phyloP scores from a whole-genome alignment of 2,888 invertebrate species.

The Hoplodrina ambigua region DNA sequence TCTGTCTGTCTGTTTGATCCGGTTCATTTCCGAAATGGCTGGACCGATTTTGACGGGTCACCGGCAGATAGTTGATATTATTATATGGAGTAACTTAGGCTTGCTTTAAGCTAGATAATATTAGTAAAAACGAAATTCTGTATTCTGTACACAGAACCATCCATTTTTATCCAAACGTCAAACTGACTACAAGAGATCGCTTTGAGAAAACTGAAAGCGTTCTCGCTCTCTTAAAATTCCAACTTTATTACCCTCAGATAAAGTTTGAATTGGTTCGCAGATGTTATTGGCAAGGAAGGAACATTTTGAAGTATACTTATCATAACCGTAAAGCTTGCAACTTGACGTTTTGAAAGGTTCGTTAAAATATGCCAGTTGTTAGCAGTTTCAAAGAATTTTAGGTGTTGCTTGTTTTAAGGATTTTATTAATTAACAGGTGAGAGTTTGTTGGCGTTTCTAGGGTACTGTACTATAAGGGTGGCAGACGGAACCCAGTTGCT shows the following conservation, averaged over 20 bases:
- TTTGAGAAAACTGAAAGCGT: slow-evolving; percentile 21
- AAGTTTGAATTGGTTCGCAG: slow-evolving; percentile 49
- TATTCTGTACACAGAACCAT: slow-evolving; percentile 1
- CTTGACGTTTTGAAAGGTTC: slow-evolving; percentile 45
- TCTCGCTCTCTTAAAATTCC: slow-evolving; percentile 22
- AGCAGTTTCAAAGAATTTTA: background rate
- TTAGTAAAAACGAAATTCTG: background rate
- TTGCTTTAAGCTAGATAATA: too few relatives aligned
- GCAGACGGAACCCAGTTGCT: too few relatives aligned
- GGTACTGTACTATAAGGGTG: too few relatives aligned
- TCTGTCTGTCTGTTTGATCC: too few relatives aligned
- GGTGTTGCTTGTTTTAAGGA: background rate
- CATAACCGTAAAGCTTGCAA: slow-evolving; percentile 43
- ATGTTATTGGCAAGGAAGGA: slow-evolving; percentile 20
- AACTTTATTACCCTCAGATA: slow-evolving; percentile 36
- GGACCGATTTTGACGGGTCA: too few relatives aligned
- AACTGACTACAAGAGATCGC: slow-evolving; percentile 23
- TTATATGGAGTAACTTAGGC: too few relatives aligned
- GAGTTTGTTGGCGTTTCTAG: background rate
- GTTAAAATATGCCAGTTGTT: slow-evolving; percentile 53
- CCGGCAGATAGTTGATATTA: too few relatives aligned
- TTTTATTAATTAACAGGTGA: background rate
- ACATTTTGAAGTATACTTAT: slow-evolving; percentile 52
- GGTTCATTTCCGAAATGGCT: too few relatives aligned
- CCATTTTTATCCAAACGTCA: slow-evolving; percentile 25